Percentiles rank a stretch among this genome's conserved stretches.
These are phyloP conservation scores for Planiliza haematocheilus DNA, from an alignment of 2,113 vertebrate genomes.

Conservation along the genomic window DNA sequence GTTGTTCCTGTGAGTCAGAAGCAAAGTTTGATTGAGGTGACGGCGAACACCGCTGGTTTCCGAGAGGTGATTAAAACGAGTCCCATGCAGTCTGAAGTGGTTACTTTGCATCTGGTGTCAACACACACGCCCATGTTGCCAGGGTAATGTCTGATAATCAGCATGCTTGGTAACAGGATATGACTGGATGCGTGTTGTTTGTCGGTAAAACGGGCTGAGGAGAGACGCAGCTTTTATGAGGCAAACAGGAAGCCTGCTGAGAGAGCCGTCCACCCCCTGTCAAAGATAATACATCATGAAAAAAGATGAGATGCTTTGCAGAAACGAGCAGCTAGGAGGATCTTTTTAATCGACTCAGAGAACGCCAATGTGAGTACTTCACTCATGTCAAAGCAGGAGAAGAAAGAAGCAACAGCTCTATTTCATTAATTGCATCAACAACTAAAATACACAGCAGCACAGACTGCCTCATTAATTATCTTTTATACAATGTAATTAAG, in stretches of 20 bases:
- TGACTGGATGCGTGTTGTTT: constrained; percentile 62
- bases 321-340: constrained; percentile 17
- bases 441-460: constrained; percentile 24
- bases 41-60: constrained; percentile 35
- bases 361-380: constrained; percentile 21
- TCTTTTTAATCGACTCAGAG: constrained; percentile 23
- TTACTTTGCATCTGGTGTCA: constrained; percentile 50
- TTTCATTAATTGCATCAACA: constrained; percentile 56
- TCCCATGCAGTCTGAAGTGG: constrained; percentile 36
- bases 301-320: constrained; percentile 45
- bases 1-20: constrained; percentile 22
- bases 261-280: constrained; percentile 35
- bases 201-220: constrained; percentile 51
- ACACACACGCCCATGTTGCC: constrained; percentile 45
- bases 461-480: constrained; percentile 56
- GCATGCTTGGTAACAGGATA: constrained; percentile 53
- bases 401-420: constrained; percentile 19
- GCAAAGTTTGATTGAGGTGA: constrained; percentile 37
- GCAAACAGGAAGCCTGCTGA: constrained; percentile 45
- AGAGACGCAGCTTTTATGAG: constrained; percentile 45
- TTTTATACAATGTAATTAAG: constrained; percentile 47
- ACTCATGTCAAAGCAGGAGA: constrained; percentile 16
- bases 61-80: constrained; percentile 57
- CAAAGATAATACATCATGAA: constrained; percentile 49
- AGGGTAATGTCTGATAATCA: constrained; percentile 54